Base-by-base conservation (phyloP, 2,888 invertebrate species). In the Calephelis perditalis region DNA sequence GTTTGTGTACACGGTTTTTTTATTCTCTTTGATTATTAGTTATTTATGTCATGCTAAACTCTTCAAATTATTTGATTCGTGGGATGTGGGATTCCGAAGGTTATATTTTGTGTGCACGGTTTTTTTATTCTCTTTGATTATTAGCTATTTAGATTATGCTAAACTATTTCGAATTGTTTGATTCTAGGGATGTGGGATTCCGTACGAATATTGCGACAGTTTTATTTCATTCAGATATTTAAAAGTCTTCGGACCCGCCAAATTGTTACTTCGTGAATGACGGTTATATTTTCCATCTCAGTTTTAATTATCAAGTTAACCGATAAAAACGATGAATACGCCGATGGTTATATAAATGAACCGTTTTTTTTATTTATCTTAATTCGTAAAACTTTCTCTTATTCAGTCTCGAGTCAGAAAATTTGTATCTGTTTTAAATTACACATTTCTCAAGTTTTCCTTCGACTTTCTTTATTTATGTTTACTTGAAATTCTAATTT, bases 381-480 rank as follows among this genome's bases (percentile, higher is more conserved):
- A 60, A 58, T 62, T 64, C 64, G 65, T 68, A 64, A 65, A 65
- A 60, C 63, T 67, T 65, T 61, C 63, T 66, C 67, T 65, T 60
- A 66, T 69, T 68, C 68, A 69, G 68, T 69, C 66, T 67, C 63
- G 63, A 40, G 8, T 40, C 40, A 40, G 6, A 8, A 8, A 8
- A 7, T 40, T 40, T 40, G 2, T 7, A 40, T 40, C 40, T 40
- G 40, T 40, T 40, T 40, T 40, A 40, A 40, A 40, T 8, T 40
- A 26, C 26, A 26, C 8, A 40, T 8, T 40, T 40, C 6, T 40
- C 1, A 40, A 40, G 40, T 40, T 40, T 40, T 40, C 8, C 40
- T 8, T 1, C 40, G 6, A 7, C 6, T 6, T 40, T 40, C 40
- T 40, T 40, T 40, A 7, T 40, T 40, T 40, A 7, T 40, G 40